Base-by-base conservation (phyloP, 2,797 vertebrate genomes). In the Melanotaenia boesemani region DNA sequence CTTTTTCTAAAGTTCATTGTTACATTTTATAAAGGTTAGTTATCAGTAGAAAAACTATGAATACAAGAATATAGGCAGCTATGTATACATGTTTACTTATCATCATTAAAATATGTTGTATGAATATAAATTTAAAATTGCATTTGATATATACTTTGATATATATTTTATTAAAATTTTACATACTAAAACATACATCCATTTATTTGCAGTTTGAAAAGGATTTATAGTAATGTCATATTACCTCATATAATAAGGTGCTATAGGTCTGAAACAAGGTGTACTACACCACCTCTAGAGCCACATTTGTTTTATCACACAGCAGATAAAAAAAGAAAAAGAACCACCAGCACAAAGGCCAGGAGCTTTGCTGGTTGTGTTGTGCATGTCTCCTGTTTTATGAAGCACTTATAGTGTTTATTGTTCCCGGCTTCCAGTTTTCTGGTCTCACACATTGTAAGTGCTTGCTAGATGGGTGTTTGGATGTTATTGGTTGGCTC, bases 301-400 rank as follows among this genome's bases (percentile, higher is more conserved):
- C 59, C 57, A 63, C 60, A 36, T 82, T 74, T 79, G 54, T 70
- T 63, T 6, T 46, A 63, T 61, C 22, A 28, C 36, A 26, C 59
- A 22, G 58, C 46, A 41, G 39, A 28, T 28, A 28, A 28, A 28
- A 4, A 41, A 15, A 63, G 20, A 24, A 60, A n/a, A 76, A 28
- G 15, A 76, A 36, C 61, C 62, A 48, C n/a, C 28, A 0, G 61
- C 41, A 86, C 64, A 74, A 64, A 70, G 44, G 67, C 71, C 83
- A 70, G 63, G 82, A 81, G 83, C 28, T 70, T 74, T 59, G 68
- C 81, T 85, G 76, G 24, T 37, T 4, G 59, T 44, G 74, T 60
- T 20, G 28, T 50, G 9, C 63, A 44, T 50, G 46, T 80, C 44
- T 63, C 48, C 61, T 52, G 39, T 76, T 84, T 89, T 84, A 79